Base-by-base conservation (phyloP, 1,140 invertebrate species). In the Lysiphlebus fabarum region DNA sequence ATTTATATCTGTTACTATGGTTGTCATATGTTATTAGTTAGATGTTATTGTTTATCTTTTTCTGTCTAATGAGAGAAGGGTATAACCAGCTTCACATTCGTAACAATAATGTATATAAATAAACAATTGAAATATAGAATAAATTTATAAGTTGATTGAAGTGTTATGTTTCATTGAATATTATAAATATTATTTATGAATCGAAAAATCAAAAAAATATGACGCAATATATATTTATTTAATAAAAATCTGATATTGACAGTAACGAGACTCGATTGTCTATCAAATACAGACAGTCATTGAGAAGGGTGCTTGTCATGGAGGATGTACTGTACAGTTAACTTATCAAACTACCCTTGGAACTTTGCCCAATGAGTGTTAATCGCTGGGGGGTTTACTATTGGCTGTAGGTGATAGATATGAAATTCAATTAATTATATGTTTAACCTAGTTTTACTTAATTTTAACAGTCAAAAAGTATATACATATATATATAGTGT, bases 201-300 rank as follows among this genome's bases (percentile, higher is more conserved):
- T n/a, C 0, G 10, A 10, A 43, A 43, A 43, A 43, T 43, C n/a
- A 43, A 26, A 4, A 26, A 26, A 26, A 1, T 26, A 26, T 26
- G 17, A 26, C 17, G 17, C 17, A 26, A 26, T 26, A 26, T 26
- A 26, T 26, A 26, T 26, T 26, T 26, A 26, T 26, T 26, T 4
- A 1, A 26, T 26, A 26, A 53, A 45, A 53, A 12, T 40, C 41
- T 55, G 53, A 55, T 44, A 55, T 55, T 55, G 53, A 55, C 53
- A 55, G 53, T 55, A 55, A 55, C 53, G 53, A 55, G 53, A 55
- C 26, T 42, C 53, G 17, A 45, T 55, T 43, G 53, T 55, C 53
- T 42, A 42, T 55, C 53, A 55, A 42, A 36, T 42, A 12, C 53
- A 55, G 53, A 12, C 1, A 45, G 43, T 33, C 12, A 55, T 42